phyloP scores from a whole-genome alignment of 2,113 vertebrate species.

The Grallaria varia region DNA sequence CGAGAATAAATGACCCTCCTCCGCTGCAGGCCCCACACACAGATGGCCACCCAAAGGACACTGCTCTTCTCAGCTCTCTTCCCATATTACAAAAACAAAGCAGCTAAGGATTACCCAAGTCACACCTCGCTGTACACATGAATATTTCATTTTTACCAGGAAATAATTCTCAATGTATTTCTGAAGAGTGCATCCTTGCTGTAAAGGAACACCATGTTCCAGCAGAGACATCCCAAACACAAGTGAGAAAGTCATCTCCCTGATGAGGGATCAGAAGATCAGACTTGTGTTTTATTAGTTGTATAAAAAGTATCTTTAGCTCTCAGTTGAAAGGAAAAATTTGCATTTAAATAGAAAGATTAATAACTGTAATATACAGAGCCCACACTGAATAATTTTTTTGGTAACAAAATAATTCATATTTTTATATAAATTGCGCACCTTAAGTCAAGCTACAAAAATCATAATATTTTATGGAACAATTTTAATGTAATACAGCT shows the following conservation, averaged over 20 bases:
- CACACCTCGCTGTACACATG: neutral
- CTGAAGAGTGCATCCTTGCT: constrained; percentile 22
- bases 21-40: neutral
- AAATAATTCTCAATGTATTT: neutral
- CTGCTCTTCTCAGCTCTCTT: neutral
- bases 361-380: constrained; percentile 75
- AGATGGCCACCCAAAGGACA: neutral
- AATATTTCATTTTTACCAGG: constrained; percentile 7
- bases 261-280: constrained; percentile 66
- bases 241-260: constrained; percentile 49
- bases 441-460: constrained; percentile 63
- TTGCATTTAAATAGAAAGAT: constrained; percentile 84
- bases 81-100: neutral
- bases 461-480: constrained; percentile 70
- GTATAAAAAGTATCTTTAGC: constrained; percentile 68
- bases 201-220: constrained; percentile 45
- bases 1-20: neutral
- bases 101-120: neutral
- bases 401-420: constrained; percentile 73
- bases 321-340: constrained; percentile 74
- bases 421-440: constrained; percentile 70
- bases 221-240: constrained; percentile 28
- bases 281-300: constrained; percentile 75
- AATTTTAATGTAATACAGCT: constrained; percentile 57
- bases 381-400: constrained; percentile 72